These are phyloP conservation scores for Etia nguti DNA, from an alignment of 2,113 vertebrate species.

Conservation along the genomic window DNA sequence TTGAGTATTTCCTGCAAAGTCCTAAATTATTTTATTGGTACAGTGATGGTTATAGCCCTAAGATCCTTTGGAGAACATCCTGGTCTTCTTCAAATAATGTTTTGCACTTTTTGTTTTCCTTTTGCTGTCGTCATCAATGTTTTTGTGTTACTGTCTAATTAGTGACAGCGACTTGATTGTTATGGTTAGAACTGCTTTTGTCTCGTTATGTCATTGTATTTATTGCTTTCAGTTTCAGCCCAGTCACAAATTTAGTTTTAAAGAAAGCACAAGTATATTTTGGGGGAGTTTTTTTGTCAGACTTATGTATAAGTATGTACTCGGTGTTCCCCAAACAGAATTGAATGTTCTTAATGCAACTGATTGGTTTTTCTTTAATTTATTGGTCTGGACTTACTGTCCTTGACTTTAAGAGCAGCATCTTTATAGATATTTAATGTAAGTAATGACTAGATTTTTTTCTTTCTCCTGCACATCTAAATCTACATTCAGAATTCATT, in stretches of 20 bases:
- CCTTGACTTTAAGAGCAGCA: background rate
- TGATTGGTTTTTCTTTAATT: background rate
- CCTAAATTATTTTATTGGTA: background rate
- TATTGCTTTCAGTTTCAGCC: background rate
- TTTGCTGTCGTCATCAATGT: background rate
- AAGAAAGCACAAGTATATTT: background rate
- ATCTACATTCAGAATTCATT: background rate
- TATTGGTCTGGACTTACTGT: background rate
- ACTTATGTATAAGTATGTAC: background rate
- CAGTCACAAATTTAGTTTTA: background rate
- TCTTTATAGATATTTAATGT: background rate
- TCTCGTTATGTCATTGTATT: background rate
- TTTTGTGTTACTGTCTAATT: background rate
- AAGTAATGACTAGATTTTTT: background rate
- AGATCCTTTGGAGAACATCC: background rate
- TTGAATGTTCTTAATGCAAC: background rate
- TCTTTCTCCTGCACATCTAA: background rate
- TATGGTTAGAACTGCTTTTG: background rate
- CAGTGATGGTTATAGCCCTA: background rate
- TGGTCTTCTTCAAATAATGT: constrained; percentile 1
- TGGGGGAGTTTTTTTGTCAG: background rate
- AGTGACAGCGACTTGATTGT: background rate
- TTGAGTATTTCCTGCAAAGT: background rate
- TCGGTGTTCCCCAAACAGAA: background rate
- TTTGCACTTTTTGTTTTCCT: constrained; percentile 54